phyloP scores from a whole-genome alignment of 2,113 vertebrate species.

The Corydoras maculifer region DNA sequence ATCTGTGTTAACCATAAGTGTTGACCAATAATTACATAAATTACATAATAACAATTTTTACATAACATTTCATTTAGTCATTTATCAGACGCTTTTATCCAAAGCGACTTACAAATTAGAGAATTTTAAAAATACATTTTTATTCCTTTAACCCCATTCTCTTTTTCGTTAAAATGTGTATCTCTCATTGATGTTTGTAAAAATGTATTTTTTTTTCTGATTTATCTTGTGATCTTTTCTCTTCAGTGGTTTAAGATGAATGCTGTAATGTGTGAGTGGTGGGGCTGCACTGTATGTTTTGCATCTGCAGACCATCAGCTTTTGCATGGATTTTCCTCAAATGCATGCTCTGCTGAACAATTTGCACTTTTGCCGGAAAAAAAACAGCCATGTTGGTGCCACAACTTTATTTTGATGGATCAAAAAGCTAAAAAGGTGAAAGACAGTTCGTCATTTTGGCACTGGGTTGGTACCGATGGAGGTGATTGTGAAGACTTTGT shows the following conservation, averaged over 20 bases:
- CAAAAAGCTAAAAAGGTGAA: constrained; percentile 17
- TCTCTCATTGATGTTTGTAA: neutral
- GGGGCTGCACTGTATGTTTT: neutral
- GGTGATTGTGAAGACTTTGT: too few species aligned
- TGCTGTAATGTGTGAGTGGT: constrained; percentile 1
- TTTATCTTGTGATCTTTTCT: constrained; percentile 8
- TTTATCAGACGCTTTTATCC: too few species aligned
- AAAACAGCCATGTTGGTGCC: neutral
- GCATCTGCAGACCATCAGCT: neutral
- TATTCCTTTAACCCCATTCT: too few species aligned
- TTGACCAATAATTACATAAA: too few species aligned
- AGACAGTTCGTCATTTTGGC: neutral
- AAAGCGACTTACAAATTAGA: too few species aligned
- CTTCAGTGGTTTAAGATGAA: constrained; percentile 38
- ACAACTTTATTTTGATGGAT: constrained; percentile 8
- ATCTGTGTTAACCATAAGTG: too few species aligned
- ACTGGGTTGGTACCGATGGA: too few species aligned
- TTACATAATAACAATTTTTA: too few species aligned
- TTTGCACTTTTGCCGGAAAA: neutral
- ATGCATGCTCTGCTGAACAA: neutral
- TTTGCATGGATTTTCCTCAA: constrained; percentile 11
- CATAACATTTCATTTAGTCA: too few species aligned
- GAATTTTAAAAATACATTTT: too few species aligned
- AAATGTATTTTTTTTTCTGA: neutral
- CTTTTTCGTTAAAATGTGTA: too few species aligned